Conservation (phyloP, 1,140 invertebrate species). For the Stratiolaelaps scimitus region DNA sequence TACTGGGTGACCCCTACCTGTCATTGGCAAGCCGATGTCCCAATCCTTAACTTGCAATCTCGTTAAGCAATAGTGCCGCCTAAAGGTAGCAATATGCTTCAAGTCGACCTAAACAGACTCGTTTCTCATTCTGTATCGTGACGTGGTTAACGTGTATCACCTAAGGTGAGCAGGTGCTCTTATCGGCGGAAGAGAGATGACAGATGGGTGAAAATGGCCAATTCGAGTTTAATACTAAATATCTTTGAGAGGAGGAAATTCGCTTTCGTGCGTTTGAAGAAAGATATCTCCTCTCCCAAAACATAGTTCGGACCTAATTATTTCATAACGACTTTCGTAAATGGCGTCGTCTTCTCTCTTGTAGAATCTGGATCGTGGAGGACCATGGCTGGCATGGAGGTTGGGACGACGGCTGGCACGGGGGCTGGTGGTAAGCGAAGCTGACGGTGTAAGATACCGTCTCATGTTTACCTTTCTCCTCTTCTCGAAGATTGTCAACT, state of each 20-base stretch:
- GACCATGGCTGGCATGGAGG: constrained; percentile 24
- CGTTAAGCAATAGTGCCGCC: too few species aligned
- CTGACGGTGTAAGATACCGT: too few species aligned
- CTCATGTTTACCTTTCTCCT: too few species aligned
- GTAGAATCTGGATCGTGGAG: constrained; percentile 1
- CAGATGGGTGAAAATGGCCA: not conserved
- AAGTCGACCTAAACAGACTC: too few species aligned
- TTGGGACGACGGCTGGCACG: constrained; percentile 19
- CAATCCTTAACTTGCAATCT: too few species aligned
- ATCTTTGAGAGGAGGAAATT: not conserved
- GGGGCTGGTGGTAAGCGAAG: constrained; percentile 10
- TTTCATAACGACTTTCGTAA: not conserved
- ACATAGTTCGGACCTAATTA: not conserved
- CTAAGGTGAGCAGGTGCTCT: too few species aligned
- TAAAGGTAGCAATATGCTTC: too few species aligned
- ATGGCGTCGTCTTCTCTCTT: not conserved
- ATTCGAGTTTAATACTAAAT: not conserved
- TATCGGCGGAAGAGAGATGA: not conserved
- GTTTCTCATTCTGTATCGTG: too few species aligned
- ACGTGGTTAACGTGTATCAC: too few species aligned
- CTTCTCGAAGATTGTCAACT: too few species aligned
- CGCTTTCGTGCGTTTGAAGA: not conserved
- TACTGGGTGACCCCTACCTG: too few species aligned
- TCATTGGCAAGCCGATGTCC: too few species aligned
- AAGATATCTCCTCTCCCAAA: not conserved